Base-by-base conservation (phyloP, 2,113 vertebrate species). In the Synchiropus splendidus region DNA sequence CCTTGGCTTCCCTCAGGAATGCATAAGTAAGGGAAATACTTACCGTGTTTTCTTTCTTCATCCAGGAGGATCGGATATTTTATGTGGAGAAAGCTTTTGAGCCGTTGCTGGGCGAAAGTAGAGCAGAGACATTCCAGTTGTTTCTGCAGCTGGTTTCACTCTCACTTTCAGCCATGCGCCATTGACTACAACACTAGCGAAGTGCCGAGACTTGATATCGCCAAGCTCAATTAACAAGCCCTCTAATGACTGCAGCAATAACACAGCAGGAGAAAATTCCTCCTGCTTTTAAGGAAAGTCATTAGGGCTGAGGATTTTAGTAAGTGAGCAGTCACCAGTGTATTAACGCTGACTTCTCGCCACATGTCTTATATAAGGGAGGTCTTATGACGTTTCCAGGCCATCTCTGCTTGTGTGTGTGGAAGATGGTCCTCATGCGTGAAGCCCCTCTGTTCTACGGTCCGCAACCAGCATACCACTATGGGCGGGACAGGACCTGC, bases 141-240 rank as follows among this genome's bases (percentile, higher is more conserved):
- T 49, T 45, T 51, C 55, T 53, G 40, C 61, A 76, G 70, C 74
- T 73, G 60, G 62, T 76, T 49, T 66, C 56, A 2, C 56, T 73
- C 48, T 53, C 31, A 9, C 37, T 27, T 33, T 31, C 52, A 45
- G 63, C 38, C 57, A 57, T n/a, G 51, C 58, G 36, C 55, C 60
- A 74, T 82, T 81, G 73, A 65, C 52, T 44, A 49, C 54, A 48
- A 50, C 38, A 47, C 58, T 54, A 58, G 61, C 48, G 48, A 62
- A 71, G 65, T 43, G 52, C 36, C 51, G 48, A 65, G 36, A 55
- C 39, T 56, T 56, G 16, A 51, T 54, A 48, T 31, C 14, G 53
- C 66, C 48, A 57, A 43, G 56, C 51, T 68, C 52, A 65, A 71
- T 70, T 74, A 63, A 45, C 16, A 12, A 18, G 31, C 27, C 36